Percentiles rank a stretch among this genome's conserved stretches.
phyloP scores from a whole-genome alignment of 2,888 invertebrate species.

The Tiliacea aurago region DNA sequence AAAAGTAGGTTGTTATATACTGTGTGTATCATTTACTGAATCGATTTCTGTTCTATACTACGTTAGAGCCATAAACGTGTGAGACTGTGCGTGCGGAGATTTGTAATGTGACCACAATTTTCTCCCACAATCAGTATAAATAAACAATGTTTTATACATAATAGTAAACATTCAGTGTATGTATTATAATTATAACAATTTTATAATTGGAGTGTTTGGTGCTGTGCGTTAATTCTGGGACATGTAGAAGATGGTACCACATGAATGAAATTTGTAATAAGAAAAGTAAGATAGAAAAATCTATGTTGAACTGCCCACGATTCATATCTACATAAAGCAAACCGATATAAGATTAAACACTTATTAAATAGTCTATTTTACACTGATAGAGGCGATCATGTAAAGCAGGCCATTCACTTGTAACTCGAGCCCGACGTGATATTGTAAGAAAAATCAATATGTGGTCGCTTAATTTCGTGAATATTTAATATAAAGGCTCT shows the following conservation, averaged over 20 bases:
- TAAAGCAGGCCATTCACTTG: constrained; percentile 14
- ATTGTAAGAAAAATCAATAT: constrained; percentile 41
- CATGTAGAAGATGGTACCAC: neutral
- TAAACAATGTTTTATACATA: too few relatives aligned
- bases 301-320: neutral
- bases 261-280: neutral
- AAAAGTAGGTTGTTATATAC: too few relatives aligned
- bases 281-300: neutral
- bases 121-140: too few relatives aligned
- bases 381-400: constrained; percentile 16
- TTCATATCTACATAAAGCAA: neutral
- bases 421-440: constrained; percentile 2
- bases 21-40: too few relatives aligned
- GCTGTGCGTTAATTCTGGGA: too few relatives aligned
- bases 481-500: constrained; percentile 63
- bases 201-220: too few relatives aligned
- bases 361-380: neutral
- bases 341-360: neutral
- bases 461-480: constrained; percentile 59
- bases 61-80: too few relatives aligned
- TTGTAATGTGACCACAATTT: too few relatives aligned
- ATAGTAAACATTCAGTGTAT: too few relatives aligned
- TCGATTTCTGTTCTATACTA: too few relatives aligned
- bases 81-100: too few relatives aligned
- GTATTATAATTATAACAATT: too few relatives aligned